Base-by-base conservation (phyloP, 2,797 vertebrate species). In the Spinus olivaceus region DNA sequence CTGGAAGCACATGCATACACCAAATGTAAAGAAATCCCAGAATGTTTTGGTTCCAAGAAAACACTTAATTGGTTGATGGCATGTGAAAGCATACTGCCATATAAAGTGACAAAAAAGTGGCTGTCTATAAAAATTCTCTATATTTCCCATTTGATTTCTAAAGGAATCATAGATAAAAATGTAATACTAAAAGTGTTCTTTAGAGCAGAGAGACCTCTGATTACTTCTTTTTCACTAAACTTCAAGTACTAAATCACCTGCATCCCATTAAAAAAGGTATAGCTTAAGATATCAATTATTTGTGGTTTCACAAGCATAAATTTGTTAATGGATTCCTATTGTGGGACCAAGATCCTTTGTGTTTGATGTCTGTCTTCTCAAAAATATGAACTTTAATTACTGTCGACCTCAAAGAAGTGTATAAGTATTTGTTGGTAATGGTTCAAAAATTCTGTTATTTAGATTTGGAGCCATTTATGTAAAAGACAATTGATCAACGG, bases 1-100 rank as follows among this genome's bases (percentile, higher is more conserved):
- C 70, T 72, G 66, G 84, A 90, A 91, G 70, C 42, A 90, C 46
- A 67, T 61, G 33, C 53, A 56, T 85, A 80, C 46, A 92, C 24
- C 44, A 86, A 90, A 23, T 10, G 3, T 50, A 77, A 72, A 67
- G 41, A 81, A 21, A 67, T 46, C 27, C 13, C 35, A 60, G 13
- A 64, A 70, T 44, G 4, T 53, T 88, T 74, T 74, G 2, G 4
- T 78, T 83, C 30, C 21, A 64, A 56, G 17, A 70, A 54, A 54
- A 54, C 32, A n/a, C 13, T 54, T n/a, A n/a, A 13, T 9, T 77
- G 21, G 5, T 32, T 51, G 42, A 50, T 35, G 27, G 25, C 2
- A 30, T 37, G 77, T 80, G 30, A 60, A 89, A 85, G 44, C 3
- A 41, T 35, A 83, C 3, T 54, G 42, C 28, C 8, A 47, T n/a